These are phyloP conservation scores for Cranoglanis bouderius DNA, from an alignment of 2,113 vertebrate genomes.

Conservation along the genomic window DNA sequence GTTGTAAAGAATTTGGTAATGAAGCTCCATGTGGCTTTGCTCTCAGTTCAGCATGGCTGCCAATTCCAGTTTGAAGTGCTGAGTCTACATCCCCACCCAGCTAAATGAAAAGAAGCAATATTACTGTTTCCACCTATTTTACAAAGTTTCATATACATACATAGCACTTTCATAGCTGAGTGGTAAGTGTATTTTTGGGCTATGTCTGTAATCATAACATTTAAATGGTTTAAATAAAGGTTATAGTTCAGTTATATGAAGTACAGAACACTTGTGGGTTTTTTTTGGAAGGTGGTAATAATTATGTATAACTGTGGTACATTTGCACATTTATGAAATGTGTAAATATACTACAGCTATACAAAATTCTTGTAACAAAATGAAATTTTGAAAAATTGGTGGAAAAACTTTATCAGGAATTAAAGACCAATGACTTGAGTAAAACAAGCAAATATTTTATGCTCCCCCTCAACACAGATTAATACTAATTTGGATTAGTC, in stretches of 20 bases:
- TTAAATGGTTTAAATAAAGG: slow-evolving; percentile 10
- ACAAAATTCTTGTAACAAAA: background rate
- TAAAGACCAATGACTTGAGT: slow-evolving; percentile 5
- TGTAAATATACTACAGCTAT: background rate
- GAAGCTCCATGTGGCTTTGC: slow-evolving; percentile 15
- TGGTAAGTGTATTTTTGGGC: slow-evolving; percentile 13
- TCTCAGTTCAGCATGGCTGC: slow-evolving; percentile 50
- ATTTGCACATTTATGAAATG: slow-evolving; percentile 31
- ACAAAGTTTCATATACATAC: slow-evolving; percentile 28
- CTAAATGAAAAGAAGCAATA: slow-evolving; percentile 14
- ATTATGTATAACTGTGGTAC: slow-evolving; percentile 8
- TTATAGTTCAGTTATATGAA: slow-evolving; percentile 15
- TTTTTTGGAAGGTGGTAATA: background rate
- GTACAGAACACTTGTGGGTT: background rate
- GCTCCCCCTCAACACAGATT: background rate
- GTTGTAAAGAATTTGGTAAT: background rate
- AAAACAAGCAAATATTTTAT: slow-evolving; percentile 18
- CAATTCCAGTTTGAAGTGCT: slow-evolving; percentile 25
- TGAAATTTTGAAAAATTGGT: slow-evolving; percentile 19
- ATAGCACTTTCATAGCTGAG: slow-evolving; percentile 16
- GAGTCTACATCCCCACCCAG: slow-evolving; percentile 9
- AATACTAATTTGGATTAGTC: background rate
- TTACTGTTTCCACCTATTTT: slow-evolving; percentile 36
- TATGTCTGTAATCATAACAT: background rate
- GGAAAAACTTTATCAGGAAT: slow-evolving; percentile 11